Conservation (phyloP, 1,140 invertebrate species). For the Conus betulinus region DNA sequence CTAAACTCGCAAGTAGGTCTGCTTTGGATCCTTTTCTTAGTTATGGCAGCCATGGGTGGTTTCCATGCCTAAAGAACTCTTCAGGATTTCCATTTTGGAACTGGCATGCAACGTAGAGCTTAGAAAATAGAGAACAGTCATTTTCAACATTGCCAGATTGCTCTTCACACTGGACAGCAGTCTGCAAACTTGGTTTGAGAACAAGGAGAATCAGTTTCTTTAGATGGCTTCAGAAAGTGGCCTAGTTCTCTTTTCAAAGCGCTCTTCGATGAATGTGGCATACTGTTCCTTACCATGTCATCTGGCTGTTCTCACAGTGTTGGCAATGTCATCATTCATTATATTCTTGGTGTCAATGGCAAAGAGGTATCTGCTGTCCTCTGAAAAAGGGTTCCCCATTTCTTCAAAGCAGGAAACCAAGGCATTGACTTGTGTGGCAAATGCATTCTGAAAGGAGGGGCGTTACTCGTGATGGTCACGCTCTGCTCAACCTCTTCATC, state of each 20-base stretch:
- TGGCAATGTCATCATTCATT: not conserved
- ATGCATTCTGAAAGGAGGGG: not conserved
- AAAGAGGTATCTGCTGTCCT: not conserved
- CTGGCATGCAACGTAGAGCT: not conserved
- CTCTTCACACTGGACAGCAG: not conserved
- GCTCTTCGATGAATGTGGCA: not conserved
- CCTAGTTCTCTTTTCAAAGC: not conserved
- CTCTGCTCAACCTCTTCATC: not conserved
- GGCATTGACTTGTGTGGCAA: not conserved
- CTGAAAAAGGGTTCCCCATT: not conserved
- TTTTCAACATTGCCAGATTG: no score
- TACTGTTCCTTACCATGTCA: not conserved
- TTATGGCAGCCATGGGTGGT: not conserved
- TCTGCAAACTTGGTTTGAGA: not conserved
- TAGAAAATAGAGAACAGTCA: not conserved
- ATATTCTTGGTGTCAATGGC: not conserved
- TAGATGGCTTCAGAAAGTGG: not conserved
- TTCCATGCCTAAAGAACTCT: not conserved
- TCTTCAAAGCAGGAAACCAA: not conserved
- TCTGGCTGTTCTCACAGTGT: not conserved
- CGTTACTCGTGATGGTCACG: not conserved
- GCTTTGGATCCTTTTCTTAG: not conserved
- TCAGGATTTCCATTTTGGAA: not conserved
- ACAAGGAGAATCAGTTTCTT: not conserved
- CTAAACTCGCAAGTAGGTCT: not conserved